phyloP scores from a whole-genome alignment of 2,888 invertebrate genomes.

The Syrphus vitripennis region DNA sequence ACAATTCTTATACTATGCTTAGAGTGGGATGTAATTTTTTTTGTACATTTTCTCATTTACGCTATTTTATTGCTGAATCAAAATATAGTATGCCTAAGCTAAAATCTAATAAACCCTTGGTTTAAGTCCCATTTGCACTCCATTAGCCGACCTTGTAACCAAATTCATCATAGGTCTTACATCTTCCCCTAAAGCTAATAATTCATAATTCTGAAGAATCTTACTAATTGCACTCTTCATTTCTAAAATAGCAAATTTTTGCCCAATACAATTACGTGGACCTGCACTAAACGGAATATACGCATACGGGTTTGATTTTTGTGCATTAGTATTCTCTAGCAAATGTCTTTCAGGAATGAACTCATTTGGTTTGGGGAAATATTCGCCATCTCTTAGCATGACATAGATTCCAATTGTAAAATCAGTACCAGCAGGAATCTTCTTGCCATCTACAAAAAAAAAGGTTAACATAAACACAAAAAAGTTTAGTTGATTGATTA shows the following conservation, averaged over 20 bases:
- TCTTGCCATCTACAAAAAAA: conserved; percentile 74
- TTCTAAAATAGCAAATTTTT: conserved; percentile 79
- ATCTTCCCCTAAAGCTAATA: conserved; percentile 76
- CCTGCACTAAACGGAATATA: conserved; percentile 79
- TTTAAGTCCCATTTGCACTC: conserved; percentile 75
- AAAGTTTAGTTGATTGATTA: not conserved
- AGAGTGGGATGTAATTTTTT: too few relatives aligned
- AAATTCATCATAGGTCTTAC: conserved; percentile 74
- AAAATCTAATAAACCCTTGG: conserved; percentile 68
- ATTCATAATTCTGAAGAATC: conserved; percentile 75
- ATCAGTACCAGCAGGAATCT: conserved; percentile 76
- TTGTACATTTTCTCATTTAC: too few relatives aligned
- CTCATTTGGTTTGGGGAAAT: conserved; percentile 76
- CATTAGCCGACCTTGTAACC: conserved; percentile 76
- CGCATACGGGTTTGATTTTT: conserved; percentile 79
- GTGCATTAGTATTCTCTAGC: conserved; percentile 81
- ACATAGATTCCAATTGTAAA: conserved; percentile 75
- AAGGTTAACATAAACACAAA: not conserved
- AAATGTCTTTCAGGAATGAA: conserved; percentile 78
- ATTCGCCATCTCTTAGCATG: conserved; percentile 76
- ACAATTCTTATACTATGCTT: too few relatives aligned
- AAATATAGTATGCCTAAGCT: too few relatives aligned
- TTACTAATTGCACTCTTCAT: conserved; percentile 78
- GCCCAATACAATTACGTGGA: conserved; percentile 79
- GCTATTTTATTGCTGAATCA: too few relatives aligned